Evolutionary conservation across 1,140 invertebrate species (phyloP), one percentile per base, ranked within the genome.

Genomic region (Zaprionus tsacasi): DNA sequence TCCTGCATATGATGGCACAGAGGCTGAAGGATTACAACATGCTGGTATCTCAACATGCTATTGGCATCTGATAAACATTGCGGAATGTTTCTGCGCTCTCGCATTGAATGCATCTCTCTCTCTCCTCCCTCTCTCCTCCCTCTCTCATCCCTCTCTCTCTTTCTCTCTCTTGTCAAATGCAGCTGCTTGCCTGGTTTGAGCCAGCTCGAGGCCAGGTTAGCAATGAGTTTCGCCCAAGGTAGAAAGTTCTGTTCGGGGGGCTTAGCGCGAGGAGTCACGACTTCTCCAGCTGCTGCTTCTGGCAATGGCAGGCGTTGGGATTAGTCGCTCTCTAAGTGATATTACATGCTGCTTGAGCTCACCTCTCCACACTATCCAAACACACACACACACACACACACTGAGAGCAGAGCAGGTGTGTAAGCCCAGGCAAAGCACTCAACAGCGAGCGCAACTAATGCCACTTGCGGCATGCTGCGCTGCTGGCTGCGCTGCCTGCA

Each of bases 241-340:
- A 27, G 43, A 15, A 55, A 33, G 36, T 45, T 27, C 27, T 61
- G 33, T 43, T 69, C 63, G 40, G 40, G 40, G 65, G 40, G 65
- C 65, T 74, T 57, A 78, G n/a, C 40, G 40, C 40, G n/a, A 43
- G 56, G 60, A 63, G 57, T 66, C 50, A 75, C 55, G 67, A 52
- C 6, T 54, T 68, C 45, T 21, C 21, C 70, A 36, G 54, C 55
- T 63, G 60, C 70, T 38, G 55, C 57, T 64, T 48, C 57, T 64
- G 70, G 45, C 38, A 30, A 27, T 76, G 63, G 30, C 64, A 56
- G 64, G 52, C 74, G 61, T 64, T 55, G 73, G 79, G 78, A 81
- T 81, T 81, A 81, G 78, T 74, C 77, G 73, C 69, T 64, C 73
- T 81, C 70, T 70, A 81, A 81, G 78, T 80, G 79, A 81, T 81